These are phyloP conservation scores for Hirundo rustica DNA, from an alignment of 2,797 vertebrate genomes.

Conservation along the genomic window DNA sequence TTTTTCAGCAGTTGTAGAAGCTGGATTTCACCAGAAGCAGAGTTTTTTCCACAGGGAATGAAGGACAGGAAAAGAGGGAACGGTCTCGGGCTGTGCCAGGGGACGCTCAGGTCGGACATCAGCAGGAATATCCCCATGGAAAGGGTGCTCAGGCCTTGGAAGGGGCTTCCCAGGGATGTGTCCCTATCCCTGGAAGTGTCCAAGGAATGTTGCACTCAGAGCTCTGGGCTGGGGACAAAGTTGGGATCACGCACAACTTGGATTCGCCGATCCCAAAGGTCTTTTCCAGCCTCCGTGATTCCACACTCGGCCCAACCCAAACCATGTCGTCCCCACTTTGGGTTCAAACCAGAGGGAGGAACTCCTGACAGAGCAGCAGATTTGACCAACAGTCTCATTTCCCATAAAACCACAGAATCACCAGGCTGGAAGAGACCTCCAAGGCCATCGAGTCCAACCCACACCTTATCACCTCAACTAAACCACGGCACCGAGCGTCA, in stretches of 20 bases:
- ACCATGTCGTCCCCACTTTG: fast-evolving
- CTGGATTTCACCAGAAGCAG: background rate
- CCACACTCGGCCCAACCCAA: background rate
- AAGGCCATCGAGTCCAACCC: background rate
- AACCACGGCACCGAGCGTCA: background rate
- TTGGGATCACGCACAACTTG: fast-evolving
- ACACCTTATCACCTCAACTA: fast-evolving
- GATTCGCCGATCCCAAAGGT: fast-evolving
- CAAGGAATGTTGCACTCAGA: background rate
- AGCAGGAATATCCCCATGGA: background rate
- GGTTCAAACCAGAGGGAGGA: background rate
- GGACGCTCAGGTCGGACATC: fast-evolving
- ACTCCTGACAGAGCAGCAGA: background rate
- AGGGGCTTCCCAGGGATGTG: background rate
- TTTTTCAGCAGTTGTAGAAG: background rate
- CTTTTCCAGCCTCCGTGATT: fast-evolving
- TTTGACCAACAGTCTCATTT: background rate
- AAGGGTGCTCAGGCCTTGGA: fast-evolving
- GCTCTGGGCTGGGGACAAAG: background rate
- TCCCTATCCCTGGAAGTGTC: background rate
- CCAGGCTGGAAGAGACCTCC: background rate
- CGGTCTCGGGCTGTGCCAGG: fast-evolving
- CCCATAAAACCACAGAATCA: background rate
- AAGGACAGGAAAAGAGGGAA: background rate
- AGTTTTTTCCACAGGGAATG: background rate